Evolutionary conservation across 2,797 vertebrate species (phyloP).

Genomic region (Sylvilagus floridanus): DNA sequence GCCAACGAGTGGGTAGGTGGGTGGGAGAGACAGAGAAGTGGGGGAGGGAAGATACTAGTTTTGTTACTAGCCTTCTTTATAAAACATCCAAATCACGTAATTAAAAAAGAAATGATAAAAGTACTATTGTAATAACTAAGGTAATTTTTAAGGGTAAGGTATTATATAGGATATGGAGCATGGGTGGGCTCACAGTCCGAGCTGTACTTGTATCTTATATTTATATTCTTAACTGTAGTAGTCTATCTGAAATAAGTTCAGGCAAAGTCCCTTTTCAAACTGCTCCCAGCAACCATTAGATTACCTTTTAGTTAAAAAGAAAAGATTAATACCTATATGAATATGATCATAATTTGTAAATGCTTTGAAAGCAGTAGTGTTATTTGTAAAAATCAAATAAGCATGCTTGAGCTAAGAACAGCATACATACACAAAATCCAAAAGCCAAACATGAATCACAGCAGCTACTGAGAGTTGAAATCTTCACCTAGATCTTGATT

Average conservation of each 20-base stretch:
- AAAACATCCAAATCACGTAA: constrained; percentile 2
- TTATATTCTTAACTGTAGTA: neutral
- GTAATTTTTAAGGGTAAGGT: neutral
- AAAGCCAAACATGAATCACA: neutral
- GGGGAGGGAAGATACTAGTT: neutral
- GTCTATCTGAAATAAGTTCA: neutral
- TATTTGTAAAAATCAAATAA: constrained; percentile 36
- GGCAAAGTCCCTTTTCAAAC: constrained; percentile 8
- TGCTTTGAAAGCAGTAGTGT: constrained; percentile 37
- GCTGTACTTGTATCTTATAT: neutral
- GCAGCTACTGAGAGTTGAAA: neutral
- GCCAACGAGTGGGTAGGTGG: neutral
- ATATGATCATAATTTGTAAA: constrained; percentile 25
- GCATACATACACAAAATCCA: neutral
- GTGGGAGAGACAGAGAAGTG: too few species aligned
- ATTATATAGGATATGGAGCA: neutral
- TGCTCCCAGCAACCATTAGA: constrained; percentile 21
- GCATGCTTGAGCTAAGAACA: neutral
- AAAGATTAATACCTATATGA: neutral
- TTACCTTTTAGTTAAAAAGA: constrained; percentile 6
- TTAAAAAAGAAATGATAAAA: constrained; percentile 36
- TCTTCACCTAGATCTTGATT: neutral
- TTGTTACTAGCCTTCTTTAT: neutral
- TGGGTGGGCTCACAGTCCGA: neutral
- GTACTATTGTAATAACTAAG: neutral